Evolutionary conservation across 2,113 vertebrate genomes (phyloP), one percentile per base, ranked within the genome.

Genomic region (Bucco capensis): DNA sequence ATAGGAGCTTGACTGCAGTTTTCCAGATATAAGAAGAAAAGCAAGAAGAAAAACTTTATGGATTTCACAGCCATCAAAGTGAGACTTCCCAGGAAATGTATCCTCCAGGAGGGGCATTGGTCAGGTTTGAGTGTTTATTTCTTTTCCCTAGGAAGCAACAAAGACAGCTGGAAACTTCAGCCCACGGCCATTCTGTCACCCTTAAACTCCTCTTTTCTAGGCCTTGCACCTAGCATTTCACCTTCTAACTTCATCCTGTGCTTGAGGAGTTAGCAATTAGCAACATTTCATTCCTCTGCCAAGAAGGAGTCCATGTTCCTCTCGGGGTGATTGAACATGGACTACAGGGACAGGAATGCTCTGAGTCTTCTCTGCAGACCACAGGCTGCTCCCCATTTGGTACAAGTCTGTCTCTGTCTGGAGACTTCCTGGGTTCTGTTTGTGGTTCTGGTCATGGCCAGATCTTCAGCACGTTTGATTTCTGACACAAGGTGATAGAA

Each of bases 1-100:
- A 13, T n/a, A 17, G 65, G 70, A 84, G 28, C 72, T 80, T 53
- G 51, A 11, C 58, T 57, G 37, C n/a, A 61, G 74, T 82, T 88
- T 86, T 64, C 79, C 85, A 71, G 79, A 57, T 73, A 54, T 3
- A 42, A 77, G 60, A 44, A 73, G 38, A 57, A 92, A 60, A 89
- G 2, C 51, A 42, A 77, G 60, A 44, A 76, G 38, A 57, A 92
- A 60, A 89, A 3, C 51, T 53, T 73, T 44, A 86, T 95, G 90
- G 75, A 50, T 95, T 95, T 96, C 83, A 75, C 88, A 95, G 72
- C 60, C 72, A 56, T 66, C 67, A 42, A 57, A 84, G 70, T 9
- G 25, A 78, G 75, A 89, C 60, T 64, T 94, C 93, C 92, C 85
- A 83, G 72, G 89, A 93, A 92, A 82, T 62, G 60, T 17, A 50